Evolutionary conservation across 2,888 invertebrate genomes (phyloP).

Genomic region (Cremastobaeus sp.): DNA sequence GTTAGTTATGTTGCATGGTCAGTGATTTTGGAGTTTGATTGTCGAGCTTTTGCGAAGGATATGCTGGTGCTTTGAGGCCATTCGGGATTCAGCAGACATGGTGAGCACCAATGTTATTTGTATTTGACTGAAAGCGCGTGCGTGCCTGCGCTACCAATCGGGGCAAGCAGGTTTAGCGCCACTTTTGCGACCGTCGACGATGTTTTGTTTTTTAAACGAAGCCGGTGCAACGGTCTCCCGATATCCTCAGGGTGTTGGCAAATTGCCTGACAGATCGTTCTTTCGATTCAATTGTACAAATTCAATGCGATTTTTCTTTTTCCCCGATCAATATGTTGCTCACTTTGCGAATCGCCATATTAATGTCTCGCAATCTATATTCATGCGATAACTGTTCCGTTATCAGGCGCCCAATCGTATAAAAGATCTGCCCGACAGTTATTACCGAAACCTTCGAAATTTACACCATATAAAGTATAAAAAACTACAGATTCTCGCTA

Average conservation of each 20-base stretch:
- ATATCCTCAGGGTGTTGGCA: not conserved
- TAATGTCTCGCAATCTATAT: no score
- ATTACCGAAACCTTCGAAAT: no score
- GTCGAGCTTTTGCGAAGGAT: conserved; percentile 21
- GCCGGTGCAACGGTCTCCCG: not conserved
- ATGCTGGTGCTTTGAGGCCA: conserved; percentile 29
- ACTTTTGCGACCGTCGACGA: conserved; percentile 1
- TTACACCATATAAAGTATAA: no score
- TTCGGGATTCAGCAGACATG: conserved; percentile 41
- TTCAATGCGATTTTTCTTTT: no score
- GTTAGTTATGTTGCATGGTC: conserved; percentile 9
- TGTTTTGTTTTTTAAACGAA: conserved; percentile 9
- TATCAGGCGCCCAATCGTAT: no score
- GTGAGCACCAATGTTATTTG: conserved; percentile 31
- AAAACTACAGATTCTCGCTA: no score
- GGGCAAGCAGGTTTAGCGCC: conserved; percentile 19
- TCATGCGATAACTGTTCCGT: no score
- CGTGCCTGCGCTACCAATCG: conserved; percentile 26
- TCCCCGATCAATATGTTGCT: not conserved
- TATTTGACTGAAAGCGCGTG: conserved; percentile 26
- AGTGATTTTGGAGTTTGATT: conserved; percentile 32
- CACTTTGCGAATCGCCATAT: no score
- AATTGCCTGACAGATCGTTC: no score
- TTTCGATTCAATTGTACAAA: not conserved
- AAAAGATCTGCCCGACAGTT: no score